Percentiles rank a stretch among this genome's conserved stretches.
phyloP scores from a whole-genome alignment of 1,140 invertebrate genomes.

The Platorchestia sp. region DNA sequence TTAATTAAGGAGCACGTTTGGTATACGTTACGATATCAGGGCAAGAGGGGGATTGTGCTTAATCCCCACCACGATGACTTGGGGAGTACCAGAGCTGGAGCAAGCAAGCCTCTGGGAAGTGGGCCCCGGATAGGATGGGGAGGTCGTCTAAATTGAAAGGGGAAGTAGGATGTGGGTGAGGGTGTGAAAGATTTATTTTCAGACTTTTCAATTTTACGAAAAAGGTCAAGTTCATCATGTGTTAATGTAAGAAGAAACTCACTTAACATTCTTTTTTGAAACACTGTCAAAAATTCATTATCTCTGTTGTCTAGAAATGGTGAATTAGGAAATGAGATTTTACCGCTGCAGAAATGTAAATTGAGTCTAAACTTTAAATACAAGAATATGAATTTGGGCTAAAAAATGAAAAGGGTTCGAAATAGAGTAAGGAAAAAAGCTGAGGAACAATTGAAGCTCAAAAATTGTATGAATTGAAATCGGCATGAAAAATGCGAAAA shows the following conservation, averaged over 20 bases:
- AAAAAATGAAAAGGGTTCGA: background rate
- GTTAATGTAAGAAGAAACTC: too few species aligned
- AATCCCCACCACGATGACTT: constrained; percentile 33
- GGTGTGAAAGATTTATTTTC: too few species aligned
- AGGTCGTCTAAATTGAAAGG: background rate
- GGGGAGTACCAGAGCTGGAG: background rate
- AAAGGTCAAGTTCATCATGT: too few species aligned
- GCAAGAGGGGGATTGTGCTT: background rate
- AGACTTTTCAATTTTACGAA: too few species aligned
- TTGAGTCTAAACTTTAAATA: background rate
- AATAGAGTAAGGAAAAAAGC: background rate
- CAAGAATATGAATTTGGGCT: background rate
- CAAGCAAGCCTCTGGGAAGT: background rate
- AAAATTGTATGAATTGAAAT: too few species aligned
- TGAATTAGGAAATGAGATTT: too few species aligned
- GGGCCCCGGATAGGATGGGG: background rate
- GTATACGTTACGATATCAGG: background rate
- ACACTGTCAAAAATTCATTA: too few species aligned
- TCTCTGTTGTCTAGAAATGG: too few species aligned
- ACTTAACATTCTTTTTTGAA: too few species aligned
- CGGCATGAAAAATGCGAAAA: too few species aligned
- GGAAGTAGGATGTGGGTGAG: too few species aligned
- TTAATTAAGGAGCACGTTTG: background rate
- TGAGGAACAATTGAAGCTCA: too few species aligned
- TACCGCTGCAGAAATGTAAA: background rate